Percentiles rank a stretch among this genome's conserved stretches.
phyloP scores from a whole-genome alignment of 2,113 vertebrate genomes.

The Chaetura pelagica region DNA sequence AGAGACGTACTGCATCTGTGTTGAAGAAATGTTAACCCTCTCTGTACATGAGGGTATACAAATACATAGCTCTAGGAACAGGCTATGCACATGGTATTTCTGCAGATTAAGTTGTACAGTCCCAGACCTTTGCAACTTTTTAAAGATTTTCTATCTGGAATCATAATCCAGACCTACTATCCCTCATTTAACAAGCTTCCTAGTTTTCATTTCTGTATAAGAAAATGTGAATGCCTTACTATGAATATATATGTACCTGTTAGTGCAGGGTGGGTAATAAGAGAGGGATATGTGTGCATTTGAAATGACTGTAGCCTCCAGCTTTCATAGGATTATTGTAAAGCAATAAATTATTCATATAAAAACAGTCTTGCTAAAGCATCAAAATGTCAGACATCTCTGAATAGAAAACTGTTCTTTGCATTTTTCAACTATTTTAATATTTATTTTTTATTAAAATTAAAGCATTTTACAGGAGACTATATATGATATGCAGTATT shows the following conservation, averaged over 20 bases:
- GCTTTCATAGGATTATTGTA: neutral
- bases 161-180: neutral
- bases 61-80: neutral
- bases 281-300: neutral
- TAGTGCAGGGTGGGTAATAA: neutral
- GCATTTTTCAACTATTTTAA: neutral
- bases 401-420: neutral
- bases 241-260: neutral
- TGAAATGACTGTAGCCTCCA: neutral
- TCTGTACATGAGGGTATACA: neutral
- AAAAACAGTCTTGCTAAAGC: neutral
- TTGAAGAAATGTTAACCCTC: constrained; percentile 34
- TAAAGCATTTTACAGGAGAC: neutral
- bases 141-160: neutral
- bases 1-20: neutral
- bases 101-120: neutral
- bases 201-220: neutral
- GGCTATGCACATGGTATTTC: neutral
- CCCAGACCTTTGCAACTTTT: neutral
- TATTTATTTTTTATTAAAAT: neutral
- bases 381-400: neutral
- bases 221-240: neutral
- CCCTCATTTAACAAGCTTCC: neutral
- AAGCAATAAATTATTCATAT: neutral
- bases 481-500: neutral